phyloP scores from a whole-genome alignment of 2,888 invertebrate species.

The Mimachlamys varia region DNA sequence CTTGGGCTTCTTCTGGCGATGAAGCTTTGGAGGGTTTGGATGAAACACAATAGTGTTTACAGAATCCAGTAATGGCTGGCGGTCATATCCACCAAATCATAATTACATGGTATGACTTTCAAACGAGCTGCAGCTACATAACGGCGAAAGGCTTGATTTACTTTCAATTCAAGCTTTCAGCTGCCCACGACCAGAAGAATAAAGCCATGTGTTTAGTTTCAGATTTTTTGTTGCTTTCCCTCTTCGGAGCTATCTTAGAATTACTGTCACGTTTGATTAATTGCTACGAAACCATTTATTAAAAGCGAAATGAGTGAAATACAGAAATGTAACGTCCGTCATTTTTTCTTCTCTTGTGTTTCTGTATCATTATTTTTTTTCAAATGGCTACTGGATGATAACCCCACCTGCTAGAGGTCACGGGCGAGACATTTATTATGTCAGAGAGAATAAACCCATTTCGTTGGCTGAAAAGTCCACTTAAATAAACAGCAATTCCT shows the following conservation, averaged over 20 bases:
- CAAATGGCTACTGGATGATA: background rate
- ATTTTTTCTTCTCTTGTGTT: background rate
- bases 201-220: slow-evolving; percentile 32
- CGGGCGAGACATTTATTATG: background rate
- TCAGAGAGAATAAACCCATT: background rate
- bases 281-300: background rate
- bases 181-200: slow-evolving; percentile 15
- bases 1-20: background rate
- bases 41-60: slow-evolving; percentile 31
- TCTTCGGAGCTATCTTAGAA: background rate
- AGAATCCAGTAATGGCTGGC: background rate
- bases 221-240: slow-evolving; percentile 23
- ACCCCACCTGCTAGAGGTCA: background rate
- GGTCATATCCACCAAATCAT: background rate
- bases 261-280: slow-evolving; percentile 34
- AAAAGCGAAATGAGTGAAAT: background rate
- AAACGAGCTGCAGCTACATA: slow-evolving; percentile 15
- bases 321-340: background rate
- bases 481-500: background rate
- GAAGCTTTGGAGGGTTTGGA: background rate
- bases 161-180: slow-evolving; percentile 11
- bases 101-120: slow-evolving; percentile 31
- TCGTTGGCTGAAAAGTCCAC: background rate
- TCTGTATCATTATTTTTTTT: background rate
- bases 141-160: slow-evolving; percentile 23